phyloP scores from a whole-genome alignment of 2,113 vertebrate species.

The Dipodomys merriami region DNA sequence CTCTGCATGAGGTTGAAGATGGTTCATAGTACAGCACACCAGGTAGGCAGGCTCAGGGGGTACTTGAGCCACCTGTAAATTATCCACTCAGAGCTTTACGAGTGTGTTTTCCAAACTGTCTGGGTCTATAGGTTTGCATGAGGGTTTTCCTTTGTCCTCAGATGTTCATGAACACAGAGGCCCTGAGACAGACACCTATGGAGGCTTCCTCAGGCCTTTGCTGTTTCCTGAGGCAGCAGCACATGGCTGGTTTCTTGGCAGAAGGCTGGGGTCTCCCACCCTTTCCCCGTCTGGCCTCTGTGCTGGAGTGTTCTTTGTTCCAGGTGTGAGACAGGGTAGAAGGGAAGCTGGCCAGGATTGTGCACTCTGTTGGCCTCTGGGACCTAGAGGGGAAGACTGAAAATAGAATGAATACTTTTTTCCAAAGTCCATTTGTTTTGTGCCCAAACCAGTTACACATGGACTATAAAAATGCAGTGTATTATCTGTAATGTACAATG shows the following conservation, averaged over 20 bases:
- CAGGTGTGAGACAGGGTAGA: slow-evolving; percentile 18
- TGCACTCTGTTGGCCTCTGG: neutral
- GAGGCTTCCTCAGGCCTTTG: slow-evolving; percentile 47
- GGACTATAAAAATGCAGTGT: neutral
- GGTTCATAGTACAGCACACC: neutral
- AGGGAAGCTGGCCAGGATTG: neutral
- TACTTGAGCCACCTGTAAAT: neutral
- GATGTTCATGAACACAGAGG: neutral
- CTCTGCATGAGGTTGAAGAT: neutral
- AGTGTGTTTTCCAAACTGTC: neutral
- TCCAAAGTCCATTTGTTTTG: neutral
- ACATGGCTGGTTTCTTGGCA: slow-evolving; percentile 19
- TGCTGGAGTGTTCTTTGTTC: neutral
- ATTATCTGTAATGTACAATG: neutral
- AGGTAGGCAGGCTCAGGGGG: neutral
- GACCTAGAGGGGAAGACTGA: neutral
- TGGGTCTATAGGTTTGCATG: neutral
- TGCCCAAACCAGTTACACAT: neutral
- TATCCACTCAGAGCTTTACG: neutral
- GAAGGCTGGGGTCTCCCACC: neutral
- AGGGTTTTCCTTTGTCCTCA: neutral
- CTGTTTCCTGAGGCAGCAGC: slow-evolving; percentile 55
- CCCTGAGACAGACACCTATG: neutral
- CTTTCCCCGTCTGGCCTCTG: neutral
- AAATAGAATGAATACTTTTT: slow-evolving; percentile 15